A percentile compares a stretch with the other conserved stretches of the same genome.
phyloP scores from a whole-genome alignment of 2,113 vertebrate genomes.

The Copsychus sechellarum region DNA sequence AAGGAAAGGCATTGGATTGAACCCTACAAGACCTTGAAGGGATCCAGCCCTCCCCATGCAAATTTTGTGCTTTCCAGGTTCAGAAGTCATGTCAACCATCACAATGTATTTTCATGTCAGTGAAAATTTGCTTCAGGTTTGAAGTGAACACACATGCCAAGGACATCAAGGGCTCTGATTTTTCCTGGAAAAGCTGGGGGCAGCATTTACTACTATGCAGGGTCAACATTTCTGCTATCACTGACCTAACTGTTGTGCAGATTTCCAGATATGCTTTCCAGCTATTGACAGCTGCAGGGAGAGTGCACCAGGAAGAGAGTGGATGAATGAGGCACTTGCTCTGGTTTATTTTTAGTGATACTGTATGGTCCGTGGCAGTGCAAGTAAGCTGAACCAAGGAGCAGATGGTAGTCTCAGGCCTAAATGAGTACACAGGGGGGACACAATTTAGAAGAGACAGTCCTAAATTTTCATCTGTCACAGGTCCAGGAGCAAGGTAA shows the following conservation, averaged over 20 bases:
- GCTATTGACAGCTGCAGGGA: neutral
- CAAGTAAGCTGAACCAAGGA: conserved; percentile 22
- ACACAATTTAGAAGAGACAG: neutral
- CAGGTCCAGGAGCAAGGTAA: neutral
- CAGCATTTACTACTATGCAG: neutral
- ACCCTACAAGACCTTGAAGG: neutral
- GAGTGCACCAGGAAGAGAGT: neutral
- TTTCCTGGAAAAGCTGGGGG: neutral
- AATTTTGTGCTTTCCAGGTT: neutral
- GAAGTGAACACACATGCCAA: neutral
- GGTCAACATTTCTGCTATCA: neutral
- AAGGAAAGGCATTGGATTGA: neutral
- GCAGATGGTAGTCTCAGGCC: neutral
- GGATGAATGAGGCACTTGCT: conserved; percentile 27
- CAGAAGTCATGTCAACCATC: neutral
- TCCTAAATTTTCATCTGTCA: neutral
- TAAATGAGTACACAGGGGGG: neutral
- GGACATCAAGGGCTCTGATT: neutral
- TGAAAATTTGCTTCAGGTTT: neutral
- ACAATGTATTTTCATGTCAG: neutral
- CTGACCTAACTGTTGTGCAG: neutral
- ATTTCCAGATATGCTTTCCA: neutral
- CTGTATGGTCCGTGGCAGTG: neutral
- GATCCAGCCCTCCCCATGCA: neutral
- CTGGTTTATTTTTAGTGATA: conserved; percentile 57